Evolutionary conservation across 1,140 invertebrate genomes (phyloP), one percentile per base, ranked within the genome.

Genomic region (Polyergus mexicanus): DNA sequence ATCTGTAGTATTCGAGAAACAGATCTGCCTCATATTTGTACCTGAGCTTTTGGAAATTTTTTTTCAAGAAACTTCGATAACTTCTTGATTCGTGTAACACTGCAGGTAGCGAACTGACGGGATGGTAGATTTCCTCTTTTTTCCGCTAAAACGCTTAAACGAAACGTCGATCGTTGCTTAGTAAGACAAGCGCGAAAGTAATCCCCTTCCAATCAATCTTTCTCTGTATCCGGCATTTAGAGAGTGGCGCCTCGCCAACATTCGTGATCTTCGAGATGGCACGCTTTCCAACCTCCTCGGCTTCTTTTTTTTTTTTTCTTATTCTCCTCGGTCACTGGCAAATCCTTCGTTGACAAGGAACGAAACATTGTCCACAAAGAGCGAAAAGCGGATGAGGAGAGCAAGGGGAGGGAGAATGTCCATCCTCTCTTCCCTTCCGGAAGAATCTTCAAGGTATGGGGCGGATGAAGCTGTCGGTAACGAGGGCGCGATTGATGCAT

Each of bases 161-260:
- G 84, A 81, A 88, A 86, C 69, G 88, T 90, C 89, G 89, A 90
- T 90, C 78, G 86, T 68, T 74, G 68, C 68, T 84, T 84, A 90
- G 86, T 90, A 90, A 90, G 89, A 90, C 86, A 90, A 88, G 89
- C 90, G 84, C 89, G 89, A 90, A 90, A 90, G 86, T 90, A 90
- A 90, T 84, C 75, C 86, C 63, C 41, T 44, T 65, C 86, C 86
- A 84, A 90, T 90, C 89, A 90, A 90, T 90, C 89, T 90, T 90
- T 65, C 51, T 58, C 63, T 71, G 47, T 90, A 90, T 88, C 88
- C 69, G 80, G 38, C 77, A 60, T 38, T 63, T 68, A 51, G 51
- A 63, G 38, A 25, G 19, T 80, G 51, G 54, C 58, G 66, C 8
- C 72, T 71, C 51, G 25, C 60, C 35, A 90, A 86, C 83, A 88